A percentile compares a stretch with the other conserved stretches of the same genome.
These are phyloP conservation scores for Perizoma flavofasciatum DNA, from an alignment of 2,888 invertebrate genomes.

Conservation along the genomic window DNA sequence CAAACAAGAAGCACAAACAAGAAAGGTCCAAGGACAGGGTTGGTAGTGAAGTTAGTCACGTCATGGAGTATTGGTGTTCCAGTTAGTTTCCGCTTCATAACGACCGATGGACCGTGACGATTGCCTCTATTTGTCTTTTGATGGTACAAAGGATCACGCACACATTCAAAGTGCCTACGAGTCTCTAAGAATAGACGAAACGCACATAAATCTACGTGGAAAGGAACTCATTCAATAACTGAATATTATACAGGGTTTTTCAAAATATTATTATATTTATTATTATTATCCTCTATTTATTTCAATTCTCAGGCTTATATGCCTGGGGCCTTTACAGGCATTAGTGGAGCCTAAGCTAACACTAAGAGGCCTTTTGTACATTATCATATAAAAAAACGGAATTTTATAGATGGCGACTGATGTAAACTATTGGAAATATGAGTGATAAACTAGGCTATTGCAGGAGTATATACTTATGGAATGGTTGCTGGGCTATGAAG, in stretches of 20 bases:
- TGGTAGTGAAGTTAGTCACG: constrained; percentile 33
- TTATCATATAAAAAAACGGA: no score
- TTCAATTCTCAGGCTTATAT: no score
- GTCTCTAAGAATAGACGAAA: constrained; percentile 1
- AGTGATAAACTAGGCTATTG: no score
- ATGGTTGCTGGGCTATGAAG: no score
- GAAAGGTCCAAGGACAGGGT: constrained; percentile 32
- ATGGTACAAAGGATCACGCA: constrained; percentile 48
- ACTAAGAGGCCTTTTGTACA: no score
- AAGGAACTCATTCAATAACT: constrained; percentile 28
- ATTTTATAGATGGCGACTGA: no score
- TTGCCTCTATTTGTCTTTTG: constrained; percentile 68
- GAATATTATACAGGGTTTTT: constrained; percentile 10
- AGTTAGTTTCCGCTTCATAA: constrained; percentile 63
- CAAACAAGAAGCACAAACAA: constrained; percentile 38
- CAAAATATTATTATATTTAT: no score
- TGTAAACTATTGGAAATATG: no score
- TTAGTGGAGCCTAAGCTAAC: no score
- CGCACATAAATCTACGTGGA: constrained; percentile 12
- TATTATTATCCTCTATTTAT: no score
- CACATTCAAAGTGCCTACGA: constrained; percentile 21
- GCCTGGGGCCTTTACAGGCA: no score
- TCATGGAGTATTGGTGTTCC: constrained; percentile 50
- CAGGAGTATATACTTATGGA: no score
- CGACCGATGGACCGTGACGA: constrained; percentile 63